Base-by-base conservation (phyloP, 92 coral and sea anemone species). In the Zoanthus sansibaricus region DNA sequence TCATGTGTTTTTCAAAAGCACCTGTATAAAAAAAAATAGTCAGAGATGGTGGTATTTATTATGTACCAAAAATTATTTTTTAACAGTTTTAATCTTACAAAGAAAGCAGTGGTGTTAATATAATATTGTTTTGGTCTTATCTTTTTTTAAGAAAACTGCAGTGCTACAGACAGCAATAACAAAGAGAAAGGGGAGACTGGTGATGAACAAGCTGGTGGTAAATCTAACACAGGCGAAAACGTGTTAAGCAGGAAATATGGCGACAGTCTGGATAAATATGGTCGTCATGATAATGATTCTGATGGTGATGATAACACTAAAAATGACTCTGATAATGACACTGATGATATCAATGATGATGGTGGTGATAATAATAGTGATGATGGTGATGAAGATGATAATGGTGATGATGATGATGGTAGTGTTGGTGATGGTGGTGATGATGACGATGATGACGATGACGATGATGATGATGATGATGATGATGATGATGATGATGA, bases 131-230 rank as follows among this genome's bases (percentile, higher is more conserved):
- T 16, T 58, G 59, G 70, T 62, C 21, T 62, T 62, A 3, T 7
- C n/a, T 6, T 7, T 33, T 82, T 51, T 69, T 47, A 68, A 68
- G 86, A 76, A 77, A 64, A 55, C 10, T 7, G 32, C 4, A 66
- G 82, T 86, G 88, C 84, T 90, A 13, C 20, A 9, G 6, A 90
- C 47, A 79, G 48, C 86, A 84, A 58, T 12, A 62, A 80, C 86
- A 11, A 48, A 45, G 71, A 71, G 16, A 82, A 75, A 12, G 77
- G 9, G n/a, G 30, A 62, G 69, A 20, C 31, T 17, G 30, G n/a
- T 62, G 69, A 62, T 18, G 69, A 37, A 12, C 84, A 77, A 21
- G 69, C 20, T 62, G 69, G n/a, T 18, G 25, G n/a, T 62, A 1
- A 82, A 15, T 54, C 30, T 58, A 37, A 66, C 12, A 14, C 21